These are phyloP conservation scores for Channallabes apus DNA, from an alignment of 2,797 vertebrate species.

Conservation along the genomic window DNA sequence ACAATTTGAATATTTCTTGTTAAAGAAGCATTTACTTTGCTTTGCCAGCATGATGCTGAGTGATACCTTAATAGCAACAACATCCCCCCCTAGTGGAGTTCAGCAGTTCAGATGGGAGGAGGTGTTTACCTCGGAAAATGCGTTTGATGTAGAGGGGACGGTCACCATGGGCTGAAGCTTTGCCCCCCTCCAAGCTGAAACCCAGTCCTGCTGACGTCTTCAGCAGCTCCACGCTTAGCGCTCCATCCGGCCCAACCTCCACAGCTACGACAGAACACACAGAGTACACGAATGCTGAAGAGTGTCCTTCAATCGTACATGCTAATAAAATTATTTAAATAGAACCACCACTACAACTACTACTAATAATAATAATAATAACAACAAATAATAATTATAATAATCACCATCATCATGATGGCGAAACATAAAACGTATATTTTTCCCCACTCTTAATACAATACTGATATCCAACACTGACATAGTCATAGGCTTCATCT, in stretches of 20 bases:
- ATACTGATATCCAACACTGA: neutral
- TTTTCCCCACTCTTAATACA: neutral
- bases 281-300: neutral
- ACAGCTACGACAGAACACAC: constrained; percentile 60
- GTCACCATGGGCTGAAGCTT: constrained; percentile 80
- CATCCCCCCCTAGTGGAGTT: constrained; percentile 39
- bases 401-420: neutral
- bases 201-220: constrained; percentile 90
- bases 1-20: neutral
- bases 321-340: neutral
- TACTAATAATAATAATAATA: neutral
- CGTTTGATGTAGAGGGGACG: constrained; percentile 85
- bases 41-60: neutral
- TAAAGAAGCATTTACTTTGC: neutral
- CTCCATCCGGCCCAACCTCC: constrained; percentile 69
- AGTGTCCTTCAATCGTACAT: neutral
- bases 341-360: neutral
- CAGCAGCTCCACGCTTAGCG: constrained; percentile 80
- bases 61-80: neutral
- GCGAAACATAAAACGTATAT: neutral
- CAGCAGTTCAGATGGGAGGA: neutral
- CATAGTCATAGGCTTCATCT: neutral
- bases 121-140: constrained; percentile 85
- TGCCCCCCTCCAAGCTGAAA: constrained; percentile 89
- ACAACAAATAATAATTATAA: neutral